A percentile compares a stretch with the other conserved stretches of the same genome.
phyloP scores from a whole-genome alignment of 2,888 invertebrate genomes.

The Limnephilus rhombicus region DNA sequence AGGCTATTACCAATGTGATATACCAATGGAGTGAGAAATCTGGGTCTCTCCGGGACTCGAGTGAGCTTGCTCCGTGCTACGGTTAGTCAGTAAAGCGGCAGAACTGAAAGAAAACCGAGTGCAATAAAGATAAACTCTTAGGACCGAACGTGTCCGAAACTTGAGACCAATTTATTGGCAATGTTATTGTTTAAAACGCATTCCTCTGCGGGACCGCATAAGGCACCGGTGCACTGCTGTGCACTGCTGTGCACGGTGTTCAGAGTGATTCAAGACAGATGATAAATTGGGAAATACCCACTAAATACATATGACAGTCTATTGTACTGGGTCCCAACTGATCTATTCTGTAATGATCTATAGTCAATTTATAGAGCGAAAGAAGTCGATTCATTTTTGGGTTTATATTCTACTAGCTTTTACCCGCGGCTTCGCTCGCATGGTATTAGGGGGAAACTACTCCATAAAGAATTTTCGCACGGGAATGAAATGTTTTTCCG shows the following conservation, averaged over 20 bases:
- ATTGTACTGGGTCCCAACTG: too few relatives aligned
- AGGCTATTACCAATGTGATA: constrained; percentile 1
- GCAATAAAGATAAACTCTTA: constrained; percentile 12
- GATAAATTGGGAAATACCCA: neutral
- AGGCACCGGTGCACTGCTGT: neutral
- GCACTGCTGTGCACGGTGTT: neutral
- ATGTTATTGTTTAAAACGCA: constrained; percentile 22
- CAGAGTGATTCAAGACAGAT: neutral
- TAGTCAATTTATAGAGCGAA: too few relatives aligned
- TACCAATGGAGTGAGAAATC: neutral
- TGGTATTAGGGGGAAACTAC: too few relatives aligned
- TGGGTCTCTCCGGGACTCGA: neutral
- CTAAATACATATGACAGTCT: too few relatives aligned
- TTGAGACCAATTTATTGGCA: constrained; percentile 26
- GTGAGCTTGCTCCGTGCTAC: neutral
- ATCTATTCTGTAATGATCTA: too few relatives aligned
- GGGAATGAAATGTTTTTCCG: too few relatives aligned
- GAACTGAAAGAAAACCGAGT: constrained; percentile 10
- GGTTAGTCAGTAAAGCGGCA: neutral
- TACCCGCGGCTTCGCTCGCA: too few relatives aligned
- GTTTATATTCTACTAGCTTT: too few relatives aligned
- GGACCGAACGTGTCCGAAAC: neutral
- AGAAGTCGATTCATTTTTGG: too few relatives aligned
- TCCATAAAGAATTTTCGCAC: too few relatives aligned
- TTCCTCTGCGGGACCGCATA: neutral